phyloP scores from a whole-genome alignment of 1,140 invertebrate species.

The Chymomyza costata region DNA sequence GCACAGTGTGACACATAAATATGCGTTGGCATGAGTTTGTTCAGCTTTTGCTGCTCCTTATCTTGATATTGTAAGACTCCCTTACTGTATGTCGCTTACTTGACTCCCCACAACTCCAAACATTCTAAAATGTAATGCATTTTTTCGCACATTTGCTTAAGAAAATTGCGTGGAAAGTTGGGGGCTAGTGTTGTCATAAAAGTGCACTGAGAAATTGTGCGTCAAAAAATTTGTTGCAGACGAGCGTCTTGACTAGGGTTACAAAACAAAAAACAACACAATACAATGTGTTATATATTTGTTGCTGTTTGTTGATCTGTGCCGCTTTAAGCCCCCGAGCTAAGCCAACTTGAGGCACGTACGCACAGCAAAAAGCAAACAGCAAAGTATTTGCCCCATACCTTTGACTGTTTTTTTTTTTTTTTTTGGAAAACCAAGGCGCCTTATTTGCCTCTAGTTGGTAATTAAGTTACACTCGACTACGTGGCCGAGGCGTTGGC shows the following conservation, averaged over 20 bases:
- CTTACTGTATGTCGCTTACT: slow-evolving; percentile 2
- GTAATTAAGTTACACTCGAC: slow-evolving; percentile 59
- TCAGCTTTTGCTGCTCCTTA: no score
- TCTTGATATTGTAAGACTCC: no score
- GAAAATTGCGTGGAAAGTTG: slow-evolving; percentile 35
- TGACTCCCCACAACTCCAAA: slow-evolving; percentile 36
- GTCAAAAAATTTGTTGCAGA: not conserved
- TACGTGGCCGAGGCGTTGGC: slow-evolving; percentile 43
- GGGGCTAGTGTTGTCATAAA: slow-evolving; percentile 35
- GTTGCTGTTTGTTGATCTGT: slow-evolving; percentile 32
- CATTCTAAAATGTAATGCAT: slow-evolving; percentile 59
- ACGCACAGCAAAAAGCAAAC: slow-evolving; percentile 6
- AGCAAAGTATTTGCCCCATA: slow-evolving; percentile 4
- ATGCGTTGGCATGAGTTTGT: not conserved
- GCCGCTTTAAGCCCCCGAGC: no score
- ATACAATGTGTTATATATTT: not conserved
- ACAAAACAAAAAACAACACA: slow-evolving; percentile 8
- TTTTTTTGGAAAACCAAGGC: slow-evolving; percentile 12
- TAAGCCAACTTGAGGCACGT: slow-evolving; percentile 36
- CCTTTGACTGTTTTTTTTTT: no score
- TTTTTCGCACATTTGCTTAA: slow-evolving; percentile 57
- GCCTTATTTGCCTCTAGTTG: slow-evolving; percentile 41
- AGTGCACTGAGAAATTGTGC: slow-evolving; percentile 43
- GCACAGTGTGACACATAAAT: slow-evolving; percentile 37
- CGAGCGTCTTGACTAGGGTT: not conserved